Conservation (phyloP, 2,888 invertebrate species). For the Lysandra bellargus region DNA sequence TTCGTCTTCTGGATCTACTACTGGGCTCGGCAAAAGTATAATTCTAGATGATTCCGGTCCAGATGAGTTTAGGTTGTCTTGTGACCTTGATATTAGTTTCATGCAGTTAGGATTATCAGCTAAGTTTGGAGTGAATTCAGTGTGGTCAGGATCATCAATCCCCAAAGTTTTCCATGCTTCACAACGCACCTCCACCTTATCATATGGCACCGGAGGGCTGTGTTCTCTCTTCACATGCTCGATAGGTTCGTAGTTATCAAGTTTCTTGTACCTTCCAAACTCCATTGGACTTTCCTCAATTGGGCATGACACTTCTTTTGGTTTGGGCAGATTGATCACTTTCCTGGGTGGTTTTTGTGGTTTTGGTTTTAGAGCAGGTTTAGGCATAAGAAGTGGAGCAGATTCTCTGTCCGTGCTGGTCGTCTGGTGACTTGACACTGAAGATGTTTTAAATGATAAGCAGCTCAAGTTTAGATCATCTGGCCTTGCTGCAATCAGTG, state of each 20-base stretch:
- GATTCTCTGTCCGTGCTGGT: slow-evolving; percentile 64
- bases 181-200: slow-evolving; percentile 87
- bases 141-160: slow-evolving; percentile 86
- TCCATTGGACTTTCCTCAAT: slow-evolving; percentile 67
- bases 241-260: slow-evolving; percentile 77
- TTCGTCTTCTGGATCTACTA: slow-evolving; percentile 76
- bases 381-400: slow-evolving; percentile 72
- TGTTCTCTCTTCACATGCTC: slow-evolving; percentile 73
- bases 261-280: slow-evolving; percentile 76
- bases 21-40: slow-evolving; percentile 75
- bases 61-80: slow-evolving; percentile 69
- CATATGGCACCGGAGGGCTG: slow-evolving; percentile 82
- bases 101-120: slow-evolving; percentile 72
- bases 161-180: slow-evolving; percentile 92
- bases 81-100: slow-evolving; percentile 76
- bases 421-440: slow-evolving; percentile 68
- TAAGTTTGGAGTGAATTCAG: slow-evolving; percentile 79
- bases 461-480: slow-evolving; percentile 74
- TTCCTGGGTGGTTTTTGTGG: slow-evolving; percentile 83
- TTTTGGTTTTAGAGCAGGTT: slow-evolving; percentile 82
- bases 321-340: slow-evolving; percentile 71
- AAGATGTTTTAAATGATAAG: slow-evolving; percentile 69
- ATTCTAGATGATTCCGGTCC: slow-evolving; percentile 78
- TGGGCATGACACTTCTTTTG: slow-evolving; percentile 60
- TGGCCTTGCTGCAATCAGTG: slow-evolving; percentile 83